These are phyloP conservation scores for Scopus umbretta DNA, from an alignment of 2,113 vertebrate species.

Conservation along the genomic window DNA sequence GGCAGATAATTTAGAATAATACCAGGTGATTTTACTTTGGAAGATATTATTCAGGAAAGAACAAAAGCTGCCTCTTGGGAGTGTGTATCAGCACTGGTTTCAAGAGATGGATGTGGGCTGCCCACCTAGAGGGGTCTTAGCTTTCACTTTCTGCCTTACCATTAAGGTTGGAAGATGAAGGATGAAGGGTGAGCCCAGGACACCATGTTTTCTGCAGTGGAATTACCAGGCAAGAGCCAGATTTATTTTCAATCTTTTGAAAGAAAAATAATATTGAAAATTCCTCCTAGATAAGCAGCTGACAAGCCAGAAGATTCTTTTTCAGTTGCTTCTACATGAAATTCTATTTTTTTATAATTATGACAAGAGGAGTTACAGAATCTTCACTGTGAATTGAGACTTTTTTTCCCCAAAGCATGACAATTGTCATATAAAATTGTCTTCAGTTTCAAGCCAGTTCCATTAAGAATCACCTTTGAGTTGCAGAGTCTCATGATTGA, in stretches of 20 bases:
- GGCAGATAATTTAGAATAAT: not conserved
- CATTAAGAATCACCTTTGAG: not conserved
- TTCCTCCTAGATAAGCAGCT: not conserved
- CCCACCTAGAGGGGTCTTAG: not conserved
- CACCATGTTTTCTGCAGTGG: not conserved
- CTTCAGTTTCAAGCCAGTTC: not conserved
- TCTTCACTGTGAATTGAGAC: not conserved
- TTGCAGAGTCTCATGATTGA: not conserved
- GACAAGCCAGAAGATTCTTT: not conserved
- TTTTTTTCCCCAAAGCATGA: not conserved
- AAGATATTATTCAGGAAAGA: not conserved
- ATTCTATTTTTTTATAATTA: not conserved
- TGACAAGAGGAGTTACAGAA: not conserved
- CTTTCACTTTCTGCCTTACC: not conserved
- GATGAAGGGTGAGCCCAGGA: not conserved
- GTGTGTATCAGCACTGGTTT: not conserved
- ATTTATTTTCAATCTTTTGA: not conserved
- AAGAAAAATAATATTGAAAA: not conserved
- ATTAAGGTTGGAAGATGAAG: not conserved
- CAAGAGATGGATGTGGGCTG: not conserved
- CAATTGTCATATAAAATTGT: not conserved
- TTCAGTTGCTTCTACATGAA: not conserved
- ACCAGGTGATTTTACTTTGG: not conserved
- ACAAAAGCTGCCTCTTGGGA: not conserved
- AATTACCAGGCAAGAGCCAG: not conserved